Evolutionary conservation across 2,797 vertebrate genomes (phyloP), one percentile per base, ranked within the genome.

Genomic region (Lepilemur septentrionalis): DNA sequence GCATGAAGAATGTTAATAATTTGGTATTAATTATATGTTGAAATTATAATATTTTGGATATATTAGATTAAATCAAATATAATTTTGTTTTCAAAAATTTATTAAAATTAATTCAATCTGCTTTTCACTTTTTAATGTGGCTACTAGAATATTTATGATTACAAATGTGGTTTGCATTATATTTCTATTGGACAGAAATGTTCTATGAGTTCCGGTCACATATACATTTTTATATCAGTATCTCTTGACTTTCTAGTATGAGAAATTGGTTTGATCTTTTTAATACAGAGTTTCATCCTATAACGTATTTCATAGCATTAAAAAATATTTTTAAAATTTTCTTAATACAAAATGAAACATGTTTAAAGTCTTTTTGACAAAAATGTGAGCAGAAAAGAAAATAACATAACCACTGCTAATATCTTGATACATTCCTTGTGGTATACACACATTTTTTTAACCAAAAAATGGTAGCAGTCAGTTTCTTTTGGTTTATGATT

Each of bases 281-380:
- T 90, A 30, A n/a, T 65, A 65, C 32, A 90, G 76, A 4, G 0
- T 83, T 92, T 94, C 48, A 84, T 48, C 52, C 63, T 65, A 67
- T 52, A 76, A 93, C 70, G 15, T 69, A n/a, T 43, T 55, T 67
- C 55, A 35, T 82, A 22, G 32, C n/a, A 72, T 84, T 61, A 46
- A 35, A 90, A 79, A 89, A 59, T 38, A 81, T 3, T 32, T 73
- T 32, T 35, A 17, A 72, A 32, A 2, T 32, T 67, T 80, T 92
- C 52, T 96, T 88, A 43, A 20, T 91, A 46, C 11, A 82, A 90
- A 96, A 80, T 76, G 6, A 86, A 69, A 59, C 7, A 25, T 10
- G 65, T 61, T 70, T 18, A 92, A 89, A 79, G 78, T 95, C 92
- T 92, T 41, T 94, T 96, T 93, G 38, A 82, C 35, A 90, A 79